Conservation (phyloP, 2,888 invertebrate genomes). For the Agriopis leucophaearia region DNA sequence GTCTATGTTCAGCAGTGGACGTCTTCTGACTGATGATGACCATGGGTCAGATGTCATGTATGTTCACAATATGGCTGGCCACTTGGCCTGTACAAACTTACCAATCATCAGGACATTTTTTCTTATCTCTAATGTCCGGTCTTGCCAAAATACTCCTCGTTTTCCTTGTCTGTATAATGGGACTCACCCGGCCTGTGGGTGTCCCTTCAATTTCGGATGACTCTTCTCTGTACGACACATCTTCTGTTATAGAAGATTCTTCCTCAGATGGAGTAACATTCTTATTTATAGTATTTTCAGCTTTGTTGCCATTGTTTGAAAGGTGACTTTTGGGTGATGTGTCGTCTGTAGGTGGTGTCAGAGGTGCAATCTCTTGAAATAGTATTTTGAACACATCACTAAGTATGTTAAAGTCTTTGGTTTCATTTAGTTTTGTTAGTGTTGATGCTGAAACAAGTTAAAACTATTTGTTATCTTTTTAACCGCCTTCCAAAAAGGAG, state of each 20-base stretch:
- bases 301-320: conserved; percentile 10
- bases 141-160: conserved; percentile 47
- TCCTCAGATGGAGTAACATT: neutral
- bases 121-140: conserved; percentile 68
- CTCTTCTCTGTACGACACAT: conserved; percentile 58
- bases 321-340: neutral
- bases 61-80: no score
- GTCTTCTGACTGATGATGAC: no score
- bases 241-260: conserved; percentile 46
- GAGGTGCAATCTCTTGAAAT: conserved; percentile 54
- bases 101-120: conserved; percentile 73
- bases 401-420: conserved; percentile 67
- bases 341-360: conserved; percentile 41
- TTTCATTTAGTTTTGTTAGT: conserved; percentile 67
- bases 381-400: conserved; percentile 68
- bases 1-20: no score
- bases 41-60: no score
- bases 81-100: conserved; percentile 46
- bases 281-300: neutral
- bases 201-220: conserved; percentile 76
- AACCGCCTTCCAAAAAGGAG: no score
- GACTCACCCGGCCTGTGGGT: conserved; percentile 72
- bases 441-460: conserved; percentile 56
- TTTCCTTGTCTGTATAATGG: conserved; percentile 70
- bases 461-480: no score